phyloP scores from a whole-genome alignment of 1,140 invertebrate species.

The Aphelenchoides fujianensis region DNA sequence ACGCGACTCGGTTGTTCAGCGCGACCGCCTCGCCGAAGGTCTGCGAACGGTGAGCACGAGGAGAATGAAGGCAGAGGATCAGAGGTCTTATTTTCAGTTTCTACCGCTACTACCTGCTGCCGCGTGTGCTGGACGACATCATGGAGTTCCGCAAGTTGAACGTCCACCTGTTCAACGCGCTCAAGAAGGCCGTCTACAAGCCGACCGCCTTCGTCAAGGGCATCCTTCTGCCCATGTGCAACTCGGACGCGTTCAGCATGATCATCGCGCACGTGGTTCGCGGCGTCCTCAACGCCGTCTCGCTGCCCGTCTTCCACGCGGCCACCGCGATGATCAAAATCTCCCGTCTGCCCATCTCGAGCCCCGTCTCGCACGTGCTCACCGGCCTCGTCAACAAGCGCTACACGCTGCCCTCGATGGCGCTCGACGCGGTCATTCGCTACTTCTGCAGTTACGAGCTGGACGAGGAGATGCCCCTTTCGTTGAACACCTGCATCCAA shows the following conservation, averaged over 20 bases:
- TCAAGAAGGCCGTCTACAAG: conserved; percentile 89
- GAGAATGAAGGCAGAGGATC: too few species aligned
- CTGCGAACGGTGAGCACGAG: conserved; percentile 74
- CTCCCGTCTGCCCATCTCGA: neutral
- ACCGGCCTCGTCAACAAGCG: conserved; percentile 84
- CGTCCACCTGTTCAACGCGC: conserved; percentile 90
- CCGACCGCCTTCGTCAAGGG: conserved; percentile 99
- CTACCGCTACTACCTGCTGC: conserved; percentile 70
- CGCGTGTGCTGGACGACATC: conserved; percentile 88
- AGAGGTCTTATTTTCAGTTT: conserved; percentile 70
- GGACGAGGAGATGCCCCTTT: conserved; percentile 73
- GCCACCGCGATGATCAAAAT: conserved; percentile 82
- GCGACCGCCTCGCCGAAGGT: conserved; percentile 92
- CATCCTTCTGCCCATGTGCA: conserved; percentile 81
- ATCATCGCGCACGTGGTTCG: conserved; percentile 91
- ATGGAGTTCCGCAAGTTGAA: conserved; percentile 90
- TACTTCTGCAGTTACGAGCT: conserved; percentile 79
- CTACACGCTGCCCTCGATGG: conserved; percentile 90
- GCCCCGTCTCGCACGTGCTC: neutral
- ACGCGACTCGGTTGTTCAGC: conserved; percentile 87
- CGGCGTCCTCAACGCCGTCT: conserved; percentile 82
- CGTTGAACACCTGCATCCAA: conserved; percentile 93
- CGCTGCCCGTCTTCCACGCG: conserved; percentile 92
- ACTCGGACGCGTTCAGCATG: conserved; percentile 86
- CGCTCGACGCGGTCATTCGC: conserved; percentile 89